phyloP scores from a whole-genome alignment of 2,888 invertebrate genomes.

The Scelioninae gen. 2 region DNA sequence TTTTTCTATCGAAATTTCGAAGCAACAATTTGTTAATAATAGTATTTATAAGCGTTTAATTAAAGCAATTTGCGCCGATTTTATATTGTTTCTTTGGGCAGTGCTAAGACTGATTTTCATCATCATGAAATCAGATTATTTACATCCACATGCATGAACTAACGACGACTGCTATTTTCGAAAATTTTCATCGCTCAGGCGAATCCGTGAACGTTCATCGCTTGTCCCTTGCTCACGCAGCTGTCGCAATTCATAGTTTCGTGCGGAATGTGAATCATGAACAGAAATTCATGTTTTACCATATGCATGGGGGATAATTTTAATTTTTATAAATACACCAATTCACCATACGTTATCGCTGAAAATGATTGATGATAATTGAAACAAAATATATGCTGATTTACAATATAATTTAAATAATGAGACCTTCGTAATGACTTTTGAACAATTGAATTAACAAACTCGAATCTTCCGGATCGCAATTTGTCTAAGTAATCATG shows the following conservation, averaged over 20 bases:
- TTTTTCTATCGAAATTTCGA: too few relatives aligned
- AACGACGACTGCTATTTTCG: conserved; percentile 64
- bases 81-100: conserved; percentile 12
- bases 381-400: too few relatives aligned
- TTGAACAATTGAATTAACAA: too few relatives aligned
- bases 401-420: too few relatives aligned
- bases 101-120: conserved; percentile 34
- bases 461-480: too few relatives aligned
- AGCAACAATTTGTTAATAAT: too few relatives aligned
- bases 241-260: conserved; percentile 64
- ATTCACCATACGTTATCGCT: not conserved
- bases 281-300: conserved; percentile 36
- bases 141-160: conserved; percentile 30
- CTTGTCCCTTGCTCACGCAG: conserved; percentile 61
- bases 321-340: conserved; percentile 21
- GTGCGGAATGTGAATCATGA: conserved; percentile 43
- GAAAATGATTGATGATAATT: too few relatives aligned
- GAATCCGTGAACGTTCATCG: conserved; percentile 62
- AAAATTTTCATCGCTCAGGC: conserved; percentile 62
- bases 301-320: conserved; percentile 24
- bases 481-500: too few relatives aligned
- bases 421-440: too few relatives aligned
- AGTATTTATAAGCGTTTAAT: too few relatives aligned
- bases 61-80: too few relatives aligned
- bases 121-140: conserved; percentile 53